phyloP scores from a whole-genome alignment of 2,797 vertebrate species.

The Chanos chanos region DNA sequence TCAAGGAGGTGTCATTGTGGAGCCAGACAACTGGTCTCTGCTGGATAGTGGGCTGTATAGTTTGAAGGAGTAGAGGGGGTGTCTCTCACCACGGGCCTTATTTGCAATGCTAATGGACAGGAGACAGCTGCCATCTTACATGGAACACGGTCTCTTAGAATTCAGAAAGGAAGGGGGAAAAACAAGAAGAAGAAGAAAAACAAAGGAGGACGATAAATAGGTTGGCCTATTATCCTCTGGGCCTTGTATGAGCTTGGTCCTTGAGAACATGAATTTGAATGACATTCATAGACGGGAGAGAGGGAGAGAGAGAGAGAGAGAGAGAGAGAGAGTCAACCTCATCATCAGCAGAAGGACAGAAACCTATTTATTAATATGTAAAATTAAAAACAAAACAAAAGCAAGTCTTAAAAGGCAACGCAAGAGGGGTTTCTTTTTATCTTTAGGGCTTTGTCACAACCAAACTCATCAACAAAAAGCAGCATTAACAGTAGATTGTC shows the following conservation, averaged over 20 bases:
- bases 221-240: conserved; percentile 66
- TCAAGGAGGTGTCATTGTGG: too few relatives aligned
- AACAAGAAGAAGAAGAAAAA: conserved; percentile 38
- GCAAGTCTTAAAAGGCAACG: conserved; percentile 38
- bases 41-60: too few relatives aligned
- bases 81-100: conserved; percentile 48
- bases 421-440: conserved; percentile 47
- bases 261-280: conserved; percentile 72
- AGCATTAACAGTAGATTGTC: conserved; percentile 42
- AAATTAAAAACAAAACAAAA: conserved; percentile 54
- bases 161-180: conserved; percentile 26
- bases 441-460: too few relatives aligned
- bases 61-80: too few relatives aligned
- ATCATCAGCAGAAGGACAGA: conserved; percentile 42
- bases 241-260: conserved; percentile 62
- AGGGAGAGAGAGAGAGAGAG: conserved; percentile 2
- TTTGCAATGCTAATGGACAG: conserved; percentile 74
- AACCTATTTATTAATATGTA: conserved; percentile 50
- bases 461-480: conserved; percentile 40
- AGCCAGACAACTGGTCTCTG: conserved; percentile 43
- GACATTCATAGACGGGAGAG: conserved; percentile 49
- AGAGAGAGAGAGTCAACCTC: conserved; percentile 1
- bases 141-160: conserved; percentile 58
- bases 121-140: conserved; percentile 71
- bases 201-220: conserved; percentile 69